Evolutionary conservation across 2,797 vertebrate genomes (phyloP).

Genomic region (Acestrorhynchus altus): DNA sequence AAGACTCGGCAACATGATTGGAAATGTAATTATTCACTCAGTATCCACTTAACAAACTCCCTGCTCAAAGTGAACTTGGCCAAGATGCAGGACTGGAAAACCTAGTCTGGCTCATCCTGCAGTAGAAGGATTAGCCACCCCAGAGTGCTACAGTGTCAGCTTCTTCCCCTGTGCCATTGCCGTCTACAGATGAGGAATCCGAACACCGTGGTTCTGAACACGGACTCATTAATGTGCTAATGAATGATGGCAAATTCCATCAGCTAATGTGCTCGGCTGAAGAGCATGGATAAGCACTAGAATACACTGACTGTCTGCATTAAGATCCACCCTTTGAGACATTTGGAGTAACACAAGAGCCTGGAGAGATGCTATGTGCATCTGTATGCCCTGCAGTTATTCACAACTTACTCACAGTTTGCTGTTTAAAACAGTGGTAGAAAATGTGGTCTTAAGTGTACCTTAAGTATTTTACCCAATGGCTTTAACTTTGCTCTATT

Average conservation of each 20-base stretch:
- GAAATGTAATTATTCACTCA: conserved; percentile 21
- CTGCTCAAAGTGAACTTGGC: background rate
- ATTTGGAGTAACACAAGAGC: background rate
- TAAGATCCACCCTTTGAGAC: background rate
- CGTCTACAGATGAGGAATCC: background rate
- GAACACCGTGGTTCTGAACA: background rate
- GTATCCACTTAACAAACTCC: conserved; percentile 17
- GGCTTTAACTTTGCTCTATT: background rate
- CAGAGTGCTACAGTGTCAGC: conserved; percentile 9
- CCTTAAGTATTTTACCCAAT: background rate
- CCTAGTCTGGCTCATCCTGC: background rate
- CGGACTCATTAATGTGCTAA: conserved; percentile 50
- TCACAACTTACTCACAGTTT: background rate
- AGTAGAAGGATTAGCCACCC: conserved; percentile 7
- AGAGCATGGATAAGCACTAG: conserved; percentile 17
- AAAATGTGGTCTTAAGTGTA: background rate
- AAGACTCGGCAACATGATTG: background rate
- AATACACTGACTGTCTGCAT: background rate
- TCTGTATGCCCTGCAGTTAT: background rate
- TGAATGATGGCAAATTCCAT: conserved; percentile 46
- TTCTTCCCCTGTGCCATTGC: background rate
- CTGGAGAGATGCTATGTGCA: background rate
- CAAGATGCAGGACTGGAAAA: background rate
- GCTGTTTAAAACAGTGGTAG: background rate
- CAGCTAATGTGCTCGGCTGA: conserved; percentile 40